These are phyloP conservation scores for Cairina moschata DNA, from an alignment of 2,113 vertebrate species.

Conservation along the genomic window DNA sequence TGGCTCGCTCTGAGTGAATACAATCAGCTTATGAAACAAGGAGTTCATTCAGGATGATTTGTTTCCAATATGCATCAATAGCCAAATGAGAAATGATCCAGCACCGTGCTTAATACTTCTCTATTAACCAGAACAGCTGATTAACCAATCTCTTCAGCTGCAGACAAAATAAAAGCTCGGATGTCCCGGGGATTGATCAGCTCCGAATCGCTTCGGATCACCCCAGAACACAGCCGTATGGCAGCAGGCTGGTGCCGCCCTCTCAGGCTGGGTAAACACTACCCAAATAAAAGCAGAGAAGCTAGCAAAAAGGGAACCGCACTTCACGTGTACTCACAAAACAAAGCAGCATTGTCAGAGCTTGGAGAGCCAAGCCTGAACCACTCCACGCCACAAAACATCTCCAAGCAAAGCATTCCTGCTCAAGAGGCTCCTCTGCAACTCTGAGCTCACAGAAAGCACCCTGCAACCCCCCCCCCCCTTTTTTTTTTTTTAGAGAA, in stretches of 20 bases:
- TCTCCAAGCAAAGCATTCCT: not conserved
- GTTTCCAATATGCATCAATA: not conserved
- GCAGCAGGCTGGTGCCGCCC: not conserved
- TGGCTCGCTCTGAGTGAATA: rapidly evolving
- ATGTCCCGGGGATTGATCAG: not conserved
- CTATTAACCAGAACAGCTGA: not conserved
- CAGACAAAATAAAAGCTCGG: not conserved
- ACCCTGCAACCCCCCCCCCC: not conserved
- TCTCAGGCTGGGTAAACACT: not conserved
- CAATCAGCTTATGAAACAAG: not conserved
- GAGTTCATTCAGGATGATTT: not conserved
- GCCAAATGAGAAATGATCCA: not conserved
- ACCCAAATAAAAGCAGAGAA: not conserved
- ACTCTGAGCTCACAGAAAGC: not conserved
- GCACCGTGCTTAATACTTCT: not conserved
- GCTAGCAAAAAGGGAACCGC: rapidly evolving
- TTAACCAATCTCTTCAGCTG: not conserved
- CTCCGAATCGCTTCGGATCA: not conserved
- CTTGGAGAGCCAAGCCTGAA: rapidly evolving
- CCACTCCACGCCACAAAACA: not conserved
- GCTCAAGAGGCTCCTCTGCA: not conserved
- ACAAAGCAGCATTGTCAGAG: not conserved
- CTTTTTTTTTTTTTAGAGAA: conserved; percentile 48
- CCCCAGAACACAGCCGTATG: not conserved
- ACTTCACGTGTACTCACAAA: rapidly evolving